phyloP scores from a whole-genome alignment of 2,888 invertebrate species.

The Celastrina argiolus region DNA sequence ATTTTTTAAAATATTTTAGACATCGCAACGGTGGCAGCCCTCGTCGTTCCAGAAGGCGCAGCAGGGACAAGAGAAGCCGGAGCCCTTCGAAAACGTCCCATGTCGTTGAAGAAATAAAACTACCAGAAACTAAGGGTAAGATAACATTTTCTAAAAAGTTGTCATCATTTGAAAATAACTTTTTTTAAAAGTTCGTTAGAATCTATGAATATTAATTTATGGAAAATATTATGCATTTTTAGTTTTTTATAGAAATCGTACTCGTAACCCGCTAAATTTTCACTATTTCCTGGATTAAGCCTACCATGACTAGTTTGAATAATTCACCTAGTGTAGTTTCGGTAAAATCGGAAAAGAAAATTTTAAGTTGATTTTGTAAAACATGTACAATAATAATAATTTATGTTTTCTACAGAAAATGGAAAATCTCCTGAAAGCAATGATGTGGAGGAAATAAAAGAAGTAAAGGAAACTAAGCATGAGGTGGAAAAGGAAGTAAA shows the following conservation, averaged over 20 bases:
- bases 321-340: too few species aligned
- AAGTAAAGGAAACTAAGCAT: conserved; percentile 56
- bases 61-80: conserved; percentile 53
- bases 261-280: too few species aligned
- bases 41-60: conserved; percentile 57
- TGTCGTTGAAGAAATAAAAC: conserved; percentile 57
- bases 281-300: too few species aligned
- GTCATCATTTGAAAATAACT: too few species aligned
- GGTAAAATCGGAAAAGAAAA: background rate
- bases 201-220: too few species aligned
- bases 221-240: too few species aligned
- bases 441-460: conserved; percentile 56
- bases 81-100: conserved; percentile 49
- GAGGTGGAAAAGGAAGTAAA: conserved; percentile 49
- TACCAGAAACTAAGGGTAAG: conserved; percentile 60
- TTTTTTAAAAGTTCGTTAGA: too few species aligned
- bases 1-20: conserved; percentile 36
- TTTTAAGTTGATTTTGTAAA: background rate
- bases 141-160: background rate
- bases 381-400: background rate
- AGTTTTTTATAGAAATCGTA: too few species aligned
- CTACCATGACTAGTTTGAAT: too few species aligned
- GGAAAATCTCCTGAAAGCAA: conserved; percentile 68
- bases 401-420: conserved; percentile 49
- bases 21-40: conserved; percentile 70